Evolutionary conservation across 2,888 invertebrate species (phyloP), one percentile per base, ranked within the genome.

Genomic region (Melanargia galathea): DNA sequence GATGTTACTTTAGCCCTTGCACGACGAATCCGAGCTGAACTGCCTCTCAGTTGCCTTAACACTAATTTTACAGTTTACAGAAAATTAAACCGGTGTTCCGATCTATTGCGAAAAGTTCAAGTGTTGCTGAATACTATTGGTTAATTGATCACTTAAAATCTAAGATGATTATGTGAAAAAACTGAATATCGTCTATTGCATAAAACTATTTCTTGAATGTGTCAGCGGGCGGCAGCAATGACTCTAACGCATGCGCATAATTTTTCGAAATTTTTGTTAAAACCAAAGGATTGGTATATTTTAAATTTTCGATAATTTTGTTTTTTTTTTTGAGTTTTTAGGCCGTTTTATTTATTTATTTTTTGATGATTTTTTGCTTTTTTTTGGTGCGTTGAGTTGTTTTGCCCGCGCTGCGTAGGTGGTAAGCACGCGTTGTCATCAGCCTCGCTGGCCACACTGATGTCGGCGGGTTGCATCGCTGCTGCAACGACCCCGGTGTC

Each of bases 381-480:
- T 75, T 70, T 72, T 67, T 72, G 75, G 75, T 83, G 84, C 85
- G 83, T 71, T 81, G 70, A 79, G 73, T 80, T 77, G 81, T 84
- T 83, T 85, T 82, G 83, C 78, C 78, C 88, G 88, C 85, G 86
- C 76, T 86, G 90, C 91, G 91, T 87, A 87, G 91, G 86, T 90
- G 91, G 79, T 87, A 89, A 78, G 84, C 90, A 90, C 92, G 91
- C 91, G 88, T 82, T 81, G 81, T 80, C 84, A 78, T 76, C 83
- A 85, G 89, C 85, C 87, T 82, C 88, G 82, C 90, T 87, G 86
- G 86, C 83, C 89, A 92, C 92, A 92, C 92, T 92, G 90, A 87
- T 81, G 83, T 78, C 78, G 79, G 82, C 75, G 76, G 83, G 77
- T 80, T 86, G 87, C 86, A 84, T 68, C 79, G 83, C 79, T 86